Evolutionary conservation across 1,140 invertebrate species (phyloP).

Genomic region (Drosophila grimshawi): DNA sequence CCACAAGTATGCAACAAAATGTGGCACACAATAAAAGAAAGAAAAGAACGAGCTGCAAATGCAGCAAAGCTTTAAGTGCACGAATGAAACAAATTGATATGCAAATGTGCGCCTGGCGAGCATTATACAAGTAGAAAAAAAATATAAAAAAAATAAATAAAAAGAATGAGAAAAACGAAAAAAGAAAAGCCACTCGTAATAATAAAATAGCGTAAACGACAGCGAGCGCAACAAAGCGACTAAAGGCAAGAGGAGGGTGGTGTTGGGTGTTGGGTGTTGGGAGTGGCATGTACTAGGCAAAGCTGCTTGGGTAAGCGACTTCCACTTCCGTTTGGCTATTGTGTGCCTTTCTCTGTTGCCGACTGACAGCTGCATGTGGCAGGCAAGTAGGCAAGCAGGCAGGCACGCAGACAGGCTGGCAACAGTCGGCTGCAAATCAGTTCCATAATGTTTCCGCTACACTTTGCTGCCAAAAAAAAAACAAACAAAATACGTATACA

Average conservation of each 20-base stretch:
- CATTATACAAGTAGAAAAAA: slow-evolving; percentile 7
- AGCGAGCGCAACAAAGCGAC: slow-evolving; percentile 30
- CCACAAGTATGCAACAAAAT: slow-evolving; percentile 57
- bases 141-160: slow-evolving; percentile 14
- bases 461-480: slow-evolving; percentile 22
- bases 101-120: slow-evolving; percentile 61
- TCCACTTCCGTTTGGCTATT: slow-evolving; percentile 62
- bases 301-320: slow-evolving; percentile 71
- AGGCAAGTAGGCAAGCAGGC: slow-evolving; percentile 17
- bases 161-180: slow-evolving; percentile 8
- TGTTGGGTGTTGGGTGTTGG: background rate
- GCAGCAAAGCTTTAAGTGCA: slow-evolving; percentile 46
- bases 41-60: slow-evolving; percentile 38
- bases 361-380: slow-evolving; percentile 69
- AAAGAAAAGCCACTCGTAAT: slow-evolving; percentile 33
- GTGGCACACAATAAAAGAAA: slow-evolving; percentile 16
- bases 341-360: slow-evolving; percentile 14
- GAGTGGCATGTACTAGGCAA: background rate
- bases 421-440: slow-evolving; percentile 51
- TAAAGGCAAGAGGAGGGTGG: slow-evolving; percentile 12
- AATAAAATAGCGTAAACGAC: slow-evolving; percentile 64
- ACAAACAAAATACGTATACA: slow-evolving; percentile 16
- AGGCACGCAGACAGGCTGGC: background rate
- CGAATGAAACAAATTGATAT: slow-evolving; percentile 81
- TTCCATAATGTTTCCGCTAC: slow-evolving; percentile 51